phyloP scores from a whole-genome alignment of 2,113 vertebrate species.

The Garra rufa region DNA sequence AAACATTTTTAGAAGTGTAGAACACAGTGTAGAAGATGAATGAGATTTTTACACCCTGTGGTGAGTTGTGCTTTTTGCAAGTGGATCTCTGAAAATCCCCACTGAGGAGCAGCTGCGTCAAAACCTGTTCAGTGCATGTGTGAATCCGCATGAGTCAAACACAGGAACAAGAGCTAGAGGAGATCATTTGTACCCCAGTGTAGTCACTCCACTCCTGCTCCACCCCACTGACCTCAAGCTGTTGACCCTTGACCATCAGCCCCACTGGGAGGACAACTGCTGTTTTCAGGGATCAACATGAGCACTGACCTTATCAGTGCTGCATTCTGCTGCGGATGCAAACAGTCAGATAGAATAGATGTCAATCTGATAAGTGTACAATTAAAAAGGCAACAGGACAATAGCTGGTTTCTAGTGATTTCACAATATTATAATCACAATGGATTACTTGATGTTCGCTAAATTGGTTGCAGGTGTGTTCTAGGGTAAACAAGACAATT shows the following conservation, averaged over 20 bases:
- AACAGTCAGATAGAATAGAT: background rate
- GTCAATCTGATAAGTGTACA: background rate
- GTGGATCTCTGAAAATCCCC: slow-evolving; percentile 57
- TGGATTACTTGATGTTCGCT: background rate
- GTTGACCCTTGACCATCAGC: slow-evolving; percentile 54
- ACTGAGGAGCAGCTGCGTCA: slow-evolving; percentile 69
- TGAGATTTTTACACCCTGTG: slow-evolving; percentile 50
- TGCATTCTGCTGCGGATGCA: background rate
- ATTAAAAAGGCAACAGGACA: background rate
- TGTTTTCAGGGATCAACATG: slow-evolving; percentile 15
- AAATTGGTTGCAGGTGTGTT: background rate
- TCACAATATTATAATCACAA: background rate
- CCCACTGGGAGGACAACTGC: slow-evolving; percentile 31
- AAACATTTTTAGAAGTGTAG: no score
- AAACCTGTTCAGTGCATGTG: slow-evolving; percentile 59
- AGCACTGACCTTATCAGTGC: background rate
- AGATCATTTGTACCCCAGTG: slow-evolving; percentile 54
- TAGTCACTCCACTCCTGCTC: background rate
- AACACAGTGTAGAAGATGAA: slow-evolving; percentile 49
- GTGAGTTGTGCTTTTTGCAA: slow-evolving; percentile 39
- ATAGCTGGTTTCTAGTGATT: background rate
- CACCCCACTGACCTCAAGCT: slow-evolving; percentile 52
- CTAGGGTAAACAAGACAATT: background rate
- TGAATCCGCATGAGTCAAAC: background rate
- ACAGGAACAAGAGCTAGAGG: slow-evolving; percentile 39